phyloP scores from a whole-genome alignment of 2,797 vertebrate species.

The Semotilus atromaculatus region DNA sequence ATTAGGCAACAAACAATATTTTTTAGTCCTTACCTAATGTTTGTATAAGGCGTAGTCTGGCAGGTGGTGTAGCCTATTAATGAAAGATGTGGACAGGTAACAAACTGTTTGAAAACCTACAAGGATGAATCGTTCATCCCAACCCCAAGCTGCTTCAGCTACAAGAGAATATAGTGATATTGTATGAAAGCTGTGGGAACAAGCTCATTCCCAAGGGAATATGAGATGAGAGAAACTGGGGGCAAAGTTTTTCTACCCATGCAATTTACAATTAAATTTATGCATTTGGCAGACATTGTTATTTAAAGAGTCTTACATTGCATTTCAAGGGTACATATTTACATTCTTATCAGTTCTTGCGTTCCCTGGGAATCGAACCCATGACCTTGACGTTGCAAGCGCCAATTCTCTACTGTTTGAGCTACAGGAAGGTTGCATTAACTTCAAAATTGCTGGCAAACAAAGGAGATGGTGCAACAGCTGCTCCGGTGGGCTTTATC shows the following conservation, averaged over 20 bases:
- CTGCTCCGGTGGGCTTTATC: not conserved
- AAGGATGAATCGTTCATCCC: not conserved
- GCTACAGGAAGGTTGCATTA: too few relatives aligned
- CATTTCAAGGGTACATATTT: too few relatives aligned
- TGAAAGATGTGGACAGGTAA: conserved; percentile 2
- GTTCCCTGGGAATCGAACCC: too few relatives aligned
- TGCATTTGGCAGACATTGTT: too few relatives aligned
- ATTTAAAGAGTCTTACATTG: too few relatives aligned
- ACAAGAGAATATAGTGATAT: not conserved
- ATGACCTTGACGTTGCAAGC: too few relatives aligned
- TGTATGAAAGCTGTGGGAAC: not conserved
- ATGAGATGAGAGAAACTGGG: not conserved
- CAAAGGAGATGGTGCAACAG: not conserved
- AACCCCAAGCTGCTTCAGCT: not conserved
- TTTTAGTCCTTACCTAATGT: not conserved
- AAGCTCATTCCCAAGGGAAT: not conserved
- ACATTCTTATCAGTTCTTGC: too few relatives aligned
- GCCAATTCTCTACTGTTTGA: too few relatives aligned
- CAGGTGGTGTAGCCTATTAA: too few relatives aligned
- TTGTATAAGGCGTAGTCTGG: not conserved
- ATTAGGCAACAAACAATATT: not conserved
- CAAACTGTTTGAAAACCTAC: not conserved
- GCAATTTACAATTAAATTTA: not conserved
- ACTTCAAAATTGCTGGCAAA: not conserved
- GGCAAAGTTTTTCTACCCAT: not conserved